phyloP scores from a whole-genome alignment of 2,888 invertebrate genomes.

The Euclidia mi region DNA sequence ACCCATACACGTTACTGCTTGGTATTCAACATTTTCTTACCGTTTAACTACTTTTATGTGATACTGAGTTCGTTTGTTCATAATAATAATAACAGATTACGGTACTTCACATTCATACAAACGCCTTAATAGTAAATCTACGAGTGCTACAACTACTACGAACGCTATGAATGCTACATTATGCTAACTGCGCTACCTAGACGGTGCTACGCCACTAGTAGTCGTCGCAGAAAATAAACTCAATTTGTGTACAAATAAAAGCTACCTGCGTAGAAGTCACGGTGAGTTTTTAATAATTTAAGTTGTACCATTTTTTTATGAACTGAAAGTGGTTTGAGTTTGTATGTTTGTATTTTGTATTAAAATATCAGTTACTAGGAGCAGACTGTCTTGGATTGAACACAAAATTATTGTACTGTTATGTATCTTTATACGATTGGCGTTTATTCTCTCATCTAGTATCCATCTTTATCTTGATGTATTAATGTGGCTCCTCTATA shows the following conservation, averaged over 20 bases:
- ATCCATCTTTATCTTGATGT: too few species aligned
- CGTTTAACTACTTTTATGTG: not conserved
- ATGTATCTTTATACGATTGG: too few species aligned
- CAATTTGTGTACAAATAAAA: conserved; percentile 46
- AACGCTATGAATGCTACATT: conserved; percentile 34
- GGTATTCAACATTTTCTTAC: too few species aligned
- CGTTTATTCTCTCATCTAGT: too few species aligned
- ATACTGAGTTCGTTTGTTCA: conserved; percentile 1
- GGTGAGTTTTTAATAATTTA: not conserved
- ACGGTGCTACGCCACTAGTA: conserved; percentile 24
- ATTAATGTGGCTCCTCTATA: too few species aligned
- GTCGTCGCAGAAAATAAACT: conserved; percentile 40
- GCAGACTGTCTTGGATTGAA: too few species aligned
- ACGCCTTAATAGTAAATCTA: conserved; percentile 5
- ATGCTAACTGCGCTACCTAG: conserved; percentile 44
- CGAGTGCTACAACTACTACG: conserved; percentile 10
- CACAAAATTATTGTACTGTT: too few species aligned
- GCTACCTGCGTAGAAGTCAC: conserved; percentile 2
- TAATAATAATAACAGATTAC: conserved; percentile 16
- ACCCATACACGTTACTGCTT: too few species aligned
- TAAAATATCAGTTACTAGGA: too few species aligned
- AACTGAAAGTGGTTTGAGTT: too few species aligned
- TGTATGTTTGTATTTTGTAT: too few species aligned
- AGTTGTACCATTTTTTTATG: too few species aligned
- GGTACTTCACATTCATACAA: not conserved